Evolutionary conservation across 1,140 invertebrate genomes (phyloP).

Genomic region (Pseudoatta argentina): DNA sequence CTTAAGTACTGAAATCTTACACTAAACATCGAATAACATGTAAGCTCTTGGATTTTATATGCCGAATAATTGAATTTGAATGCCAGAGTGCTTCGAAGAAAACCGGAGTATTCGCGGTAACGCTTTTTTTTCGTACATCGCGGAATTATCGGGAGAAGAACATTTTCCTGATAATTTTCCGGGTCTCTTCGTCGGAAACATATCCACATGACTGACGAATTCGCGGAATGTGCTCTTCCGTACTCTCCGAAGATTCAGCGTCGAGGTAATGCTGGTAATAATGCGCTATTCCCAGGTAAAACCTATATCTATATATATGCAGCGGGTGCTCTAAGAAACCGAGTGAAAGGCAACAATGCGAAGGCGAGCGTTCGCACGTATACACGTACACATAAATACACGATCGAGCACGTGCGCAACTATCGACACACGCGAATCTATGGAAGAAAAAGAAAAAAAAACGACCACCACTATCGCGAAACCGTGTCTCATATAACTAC

Average conservation of each 20-base stretch:
- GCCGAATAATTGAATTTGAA: background rate
- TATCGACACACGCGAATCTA: constrained; percentile 45
- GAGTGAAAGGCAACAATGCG: constrained; percentile 84
- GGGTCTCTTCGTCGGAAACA: background rate
- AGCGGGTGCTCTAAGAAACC: constrained; percentile 67
- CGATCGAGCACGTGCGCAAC: constrained; percentile 32
- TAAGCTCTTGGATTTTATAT: background rate
- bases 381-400: constrained; percentile 17
- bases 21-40: background rate
- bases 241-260: background rate
- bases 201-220: background rate
- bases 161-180: background rate
- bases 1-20: background rate
- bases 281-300: constrained; percentile 48
- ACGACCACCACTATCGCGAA: constrained; percentile 19
- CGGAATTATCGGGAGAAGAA: background rate
- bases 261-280: constrained; percentile 37
- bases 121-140: no score
- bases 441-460: constrained; percentile 12
- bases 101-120: background rate
- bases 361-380: constrained; percentile 73
- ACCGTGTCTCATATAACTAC: constrained; percentile 20
- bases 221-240: constrained; percentile 27
- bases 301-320: constrained; percentile 42
- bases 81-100: background rate